These are phyloP conservation scores for Drosophila equinoxialis DNA, from an alignment of 1,140 invertebrate species.

Conservation along the genomic window DNA sequence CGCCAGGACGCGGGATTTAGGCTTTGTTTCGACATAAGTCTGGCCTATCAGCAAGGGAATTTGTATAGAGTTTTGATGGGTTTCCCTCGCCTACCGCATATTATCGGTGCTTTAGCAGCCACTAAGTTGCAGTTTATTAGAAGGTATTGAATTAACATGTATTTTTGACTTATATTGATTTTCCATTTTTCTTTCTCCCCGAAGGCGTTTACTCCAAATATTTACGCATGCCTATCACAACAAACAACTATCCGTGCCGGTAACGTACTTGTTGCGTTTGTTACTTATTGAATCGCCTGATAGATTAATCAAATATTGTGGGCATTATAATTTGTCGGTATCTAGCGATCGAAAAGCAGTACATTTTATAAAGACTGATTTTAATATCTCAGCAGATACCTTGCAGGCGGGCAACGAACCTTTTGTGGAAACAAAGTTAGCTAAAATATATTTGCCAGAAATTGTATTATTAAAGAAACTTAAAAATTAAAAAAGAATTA, in stretches of 20 bases:
- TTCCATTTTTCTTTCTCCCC: constrained; percentile 40
- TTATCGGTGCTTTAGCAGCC: constrained; percentile 83
- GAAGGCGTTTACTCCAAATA: constrained; percentile 83
- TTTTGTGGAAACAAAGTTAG: constrained; percentile 70
- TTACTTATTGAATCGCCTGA: constrained; percentile 58
- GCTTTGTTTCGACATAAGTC: constrained; percentile 82
- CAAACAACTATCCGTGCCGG: constrained; percentile 84
- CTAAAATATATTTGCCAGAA: constrained; percentile 68
- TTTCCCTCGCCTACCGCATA: constrained; percentile 83
- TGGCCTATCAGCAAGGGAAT: constrained; percentile 84
- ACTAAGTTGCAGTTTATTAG: constrained; percentile 84
- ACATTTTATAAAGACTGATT: constrained; percentile 71
- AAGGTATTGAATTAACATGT: constrained; percentile 76
- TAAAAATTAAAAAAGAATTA: constrained; percentile 32
- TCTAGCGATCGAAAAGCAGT: constrained; percentile 49
- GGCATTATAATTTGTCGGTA: constrained; percentile 65
- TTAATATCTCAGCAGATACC: constrained; percentile 41
- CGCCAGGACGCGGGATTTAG: constrained; percentile 51
- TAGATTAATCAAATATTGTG: constrained; percentile 64
- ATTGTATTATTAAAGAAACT: constrained; percentile 58
- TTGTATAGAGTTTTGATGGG: constrained; percentile 82
- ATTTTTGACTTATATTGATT: constrained; percentile 28
- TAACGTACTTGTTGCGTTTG: constrained; percentile 75
- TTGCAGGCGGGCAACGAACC: constrained; percentile 47
- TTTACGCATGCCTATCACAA: constrained; percentile 85